Conservation (phyloP, 2,797 vertebrate genomes). For the Austrolebias charrua region DNA sequence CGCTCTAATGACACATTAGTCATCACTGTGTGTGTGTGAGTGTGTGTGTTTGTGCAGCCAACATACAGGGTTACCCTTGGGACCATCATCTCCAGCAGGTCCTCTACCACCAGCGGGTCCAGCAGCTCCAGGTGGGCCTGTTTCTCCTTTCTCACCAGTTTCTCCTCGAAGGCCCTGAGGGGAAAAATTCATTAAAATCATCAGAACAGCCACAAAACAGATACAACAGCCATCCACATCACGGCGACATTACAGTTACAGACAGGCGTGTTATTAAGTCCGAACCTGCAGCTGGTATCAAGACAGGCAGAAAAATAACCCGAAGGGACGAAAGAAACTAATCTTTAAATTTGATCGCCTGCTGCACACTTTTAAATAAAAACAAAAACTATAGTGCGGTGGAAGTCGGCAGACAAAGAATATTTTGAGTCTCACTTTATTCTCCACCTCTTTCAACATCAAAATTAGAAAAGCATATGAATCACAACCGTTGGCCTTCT, state of each 20-base stretch:
- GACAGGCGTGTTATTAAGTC: constrained; percentile 13
- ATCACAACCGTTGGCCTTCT: too few relatives aligned
- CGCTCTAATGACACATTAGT: constrained; percentile 32
- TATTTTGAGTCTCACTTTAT: too few relatives aligned
- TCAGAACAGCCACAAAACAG: constrained; percentile 5
- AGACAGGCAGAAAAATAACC: background rate
- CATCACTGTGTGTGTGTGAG: constrained; percentile 2
- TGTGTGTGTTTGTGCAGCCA: constrained; percentile 14
- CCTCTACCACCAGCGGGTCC: constrained; percentile 92
- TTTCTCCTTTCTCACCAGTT: constrained; percentile 94
- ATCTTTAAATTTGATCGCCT: constrained; percentile 11
- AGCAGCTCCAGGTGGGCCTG: constrained; percentile 93
- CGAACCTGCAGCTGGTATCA: constrained; percentile 22
- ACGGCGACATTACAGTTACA: constrained; percentile 7
- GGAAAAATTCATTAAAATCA: constrained; percentile 16
- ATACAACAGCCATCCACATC: background rate
- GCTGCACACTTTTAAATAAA: background rate
- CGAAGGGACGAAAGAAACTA: background rate
- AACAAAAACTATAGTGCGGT: background rate
- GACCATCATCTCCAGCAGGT: constrained; percentile 93
- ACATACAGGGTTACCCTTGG: constrained; percentile 97
- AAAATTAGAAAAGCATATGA: too few relatives aligned
- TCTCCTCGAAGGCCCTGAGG: constrained; percentile 94
- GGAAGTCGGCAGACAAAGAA: too few relatives aligned
- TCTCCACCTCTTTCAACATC: too few relatives aligned